phyloP scores from a whole-genome alignment of 2,888 invertebrate species.

The Smittia aterrima region DNA sequence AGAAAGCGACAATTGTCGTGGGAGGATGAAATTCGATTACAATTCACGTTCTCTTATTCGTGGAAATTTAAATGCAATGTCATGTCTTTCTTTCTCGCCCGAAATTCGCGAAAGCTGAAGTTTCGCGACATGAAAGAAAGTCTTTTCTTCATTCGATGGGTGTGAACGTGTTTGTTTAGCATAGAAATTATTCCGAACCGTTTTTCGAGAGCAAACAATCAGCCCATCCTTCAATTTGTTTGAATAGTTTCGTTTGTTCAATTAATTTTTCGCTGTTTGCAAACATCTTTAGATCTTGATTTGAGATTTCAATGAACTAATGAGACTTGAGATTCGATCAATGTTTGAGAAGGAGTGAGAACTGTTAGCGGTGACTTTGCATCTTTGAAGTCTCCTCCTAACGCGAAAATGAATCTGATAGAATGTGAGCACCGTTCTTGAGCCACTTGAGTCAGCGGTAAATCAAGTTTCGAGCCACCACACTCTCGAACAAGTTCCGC shows the following conservation, averaged over 20 bases:
- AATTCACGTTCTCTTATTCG: not conserved
- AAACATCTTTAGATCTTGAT: slow-evolving; percentile 1
- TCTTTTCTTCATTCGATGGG: slow-evolving; percentile 14
- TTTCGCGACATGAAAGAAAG: not conserved
- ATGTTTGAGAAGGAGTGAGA: not conserved
- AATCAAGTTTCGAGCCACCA: not conserved
- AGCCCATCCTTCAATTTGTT: slow-evolving; percentile 2
- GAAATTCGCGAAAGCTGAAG: too few relatives aligned
- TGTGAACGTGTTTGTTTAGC: slow-evolving; percentile 1
- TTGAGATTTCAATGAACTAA: not conserved
- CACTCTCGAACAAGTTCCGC: not conserved
- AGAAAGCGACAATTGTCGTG: not conserved
- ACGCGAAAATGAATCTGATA: not conserved
- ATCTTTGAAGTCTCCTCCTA: too few relatives aligned
- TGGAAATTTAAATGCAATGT: not conserved
- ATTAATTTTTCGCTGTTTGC: slow-evolving; percentile 9
- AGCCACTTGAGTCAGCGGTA: not conserved
- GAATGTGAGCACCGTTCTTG: slow-evolving; percentile 6
- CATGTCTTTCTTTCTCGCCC: not conserved
- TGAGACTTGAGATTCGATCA: not conserved
- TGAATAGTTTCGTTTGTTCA: slow-evolving; percentile 1
- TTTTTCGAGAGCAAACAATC: not conserved
- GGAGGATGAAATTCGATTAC: not conserved
- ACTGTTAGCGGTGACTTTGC: not conserved
- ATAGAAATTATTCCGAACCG: not conserved